Base-by-base conservation (phyloP, 2,113 vertebrate genomes). In the Dromaius novaehollandiae region DNA sequence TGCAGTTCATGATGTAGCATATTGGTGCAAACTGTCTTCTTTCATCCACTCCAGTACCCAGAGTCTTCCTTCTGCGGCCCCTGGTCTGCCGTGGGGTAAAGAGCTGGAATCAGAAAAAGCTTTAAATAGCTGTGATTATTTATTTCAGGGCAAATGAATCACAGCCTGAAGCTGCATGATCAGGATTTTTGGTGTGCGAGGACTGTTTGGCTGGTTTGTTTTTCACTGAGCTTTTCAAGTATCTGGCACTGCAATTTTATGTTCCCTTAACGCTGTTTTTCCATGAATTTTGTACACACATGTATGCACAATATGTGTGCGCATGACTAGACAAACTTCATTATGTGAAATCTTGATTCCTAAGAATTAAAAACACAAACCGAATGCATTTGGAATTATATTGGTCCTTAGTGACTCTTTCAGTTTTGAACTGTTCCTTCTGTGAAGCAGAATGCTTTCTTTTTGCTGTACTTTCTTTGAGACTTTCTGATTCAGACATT, bases 51-150 rank as follows among this genome's bases (percentile, higher is more conserved):
- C 0, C 1, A 1, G 46, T 38, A 69, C 9, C 46, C 34, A 58
- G 60, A 40, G 32, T 32, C 83, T 90, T 66, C 21, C 71, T 90
- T 90, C 55, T 93, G 63, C 55, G 83, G 68, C 86, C 60, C 20
- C 71, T 81, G 68, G 40, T 80, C 76, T 91, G 63, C 70, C 55
- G 1, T n/a, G 50, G 60, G 83, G 20, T 32, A 77, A 42, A 69
- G 58, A 81, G 50, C 75, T 88, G 40, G 79, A 88, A 74, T 90
- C 60, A 53, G 36, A 64, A 64, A 74, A 28, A 40, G 50, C 88
- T 91, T 93, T 95, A 96, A 96, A 95, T 96, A 96, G 92, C 79
- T 75, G 71, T 86, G 91, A 90, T 96, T 96, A 86, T 94, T 96
- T 97, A 93, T 95, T 96, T 96, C 89, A 65, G 34, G 82, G 79